Evolutionary conservation across 2,888 invertebrate species (phyloP).

Genomic region (Exephanes ischioxanthus): DNA sequence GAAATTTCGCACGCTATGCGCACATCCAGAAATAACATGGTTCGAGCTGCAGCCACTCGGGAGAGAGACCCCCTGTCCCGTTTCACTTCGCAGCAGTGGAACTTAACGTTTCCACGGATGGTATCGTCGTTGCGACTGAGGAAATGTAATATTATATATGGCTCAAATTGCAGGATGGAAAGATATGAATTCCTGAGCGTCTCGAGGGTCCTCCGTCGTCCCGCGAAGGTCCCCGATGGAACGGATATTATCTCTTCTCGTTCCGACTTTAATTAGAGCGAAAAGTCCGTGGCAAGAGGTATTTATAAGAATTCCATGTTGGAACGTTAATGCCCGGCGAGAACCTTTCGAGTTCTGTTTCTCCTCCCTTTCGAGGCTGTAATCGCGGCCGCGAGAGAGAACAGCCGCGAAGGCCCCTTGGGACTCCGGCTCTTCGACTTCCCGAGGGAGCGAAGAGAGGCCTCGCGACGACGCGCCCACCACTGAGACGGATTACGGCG

Average conservation of each 20-base stretch:
- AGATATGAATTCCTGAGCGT: conserved; percentile 36
- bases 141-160: conserved; percentile 38
- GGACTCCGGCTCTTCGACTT: not conserved
- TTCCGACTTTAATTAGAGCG: conserved; percentile 56
- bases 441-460: not conserved
- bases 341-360: conserved; percentile 38
- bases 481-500: conserved; percentile 46
- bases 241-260: conserved; percentile 8
- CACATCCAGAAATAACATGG: too few relatives aligned
- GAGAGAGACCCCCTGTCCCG: too few relatives aligned
- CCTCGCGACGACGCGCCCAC: not conserved
- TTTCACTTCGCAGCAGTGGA: too few relatives aligned
- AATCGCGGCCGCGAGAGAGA: conserved; percentile 35
- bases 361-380: conserved; percentile 28
- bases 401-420: conserved; percentile 7
- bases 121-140: not conserved
- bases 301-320: conserved; percentile 49
- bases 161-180: conserved; percentile 35
- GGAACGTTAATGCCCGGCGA: conserved; percentile 45
- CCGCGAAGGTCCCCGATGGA: not conserved
- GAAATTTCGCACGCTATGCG: too few relatives aligned
- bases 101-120: too few relatives aligned
- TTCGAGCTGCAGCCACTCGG: too few relatives aligned
- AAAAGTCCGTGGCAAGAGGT: conserved; percentile 41
- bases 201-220: not conserved